These are phyloP conservation scores for Zaprionus inermis DNA, from an alignment of 1,140 invertebrate species.

Conservation along the genomic window DNA sequence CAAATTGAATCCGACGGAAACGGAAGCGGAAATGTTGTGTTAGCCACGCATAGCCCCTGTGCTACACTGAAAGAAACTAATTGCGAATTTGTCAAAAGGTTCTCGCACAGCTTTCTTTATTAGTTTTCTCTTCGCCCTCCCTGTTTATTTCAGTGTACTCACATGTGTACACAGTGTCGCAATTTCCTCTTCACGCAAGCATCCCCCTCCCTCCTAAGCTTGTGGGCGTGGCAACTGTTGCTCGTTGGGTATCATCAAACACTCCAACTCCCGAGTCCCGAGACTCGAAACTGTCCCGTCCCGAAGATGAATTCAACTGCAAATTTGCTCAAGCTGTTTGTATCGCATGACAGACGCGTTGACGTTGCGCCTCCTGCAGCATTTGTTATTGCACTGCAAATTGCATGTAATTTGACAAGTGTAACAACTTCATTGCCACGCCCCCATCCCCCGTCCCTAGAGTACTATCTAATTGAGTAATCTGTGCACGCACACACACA, in stretches of 20 bases:
- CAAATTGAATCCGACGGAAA: constrained; percentile 52
- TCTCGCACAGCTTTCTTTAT: background rate
- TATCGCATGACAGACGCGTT: constrained; percentile 14
- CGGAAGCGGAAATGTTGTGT: constrained; percentile 68
- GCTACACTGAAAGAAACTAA: background rate
- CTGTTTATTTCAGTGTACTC: background rate
- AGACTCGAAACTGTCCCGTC: constrained; percentile 15
- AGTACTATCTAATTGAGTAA: constrained; percentile 1
- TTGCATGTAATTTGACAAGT: constrained; percentile 66
- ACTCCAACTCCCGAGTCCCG: constrained; percentile 54
- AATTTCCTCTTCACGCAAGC: constrained; percentile 53
- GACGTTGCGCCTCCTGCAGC: constrained; percentile 13
- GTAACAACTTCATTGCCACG: constrained; percentile 17
- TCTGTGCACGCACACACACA: background rate
- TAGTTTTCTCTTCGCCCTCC: background rate
- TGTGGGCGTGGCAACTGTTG: constrained; percentile 43
- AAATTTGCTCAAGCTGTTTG: constrained; percentile 19
- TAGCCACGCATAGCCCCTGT: constrained; percentile 13
- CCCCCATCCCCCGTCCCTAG: background rate
- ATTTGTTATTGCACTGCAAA: constrained; percentile 42
- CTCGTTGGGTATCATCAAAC: constrained; percentile 59
- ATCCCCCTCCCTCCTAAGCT: constrained; percentile 39
- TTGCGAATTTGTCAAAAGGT: background rate
- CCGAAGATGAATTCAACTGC: constrained; percentile 5
- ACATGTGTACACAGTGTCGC: constrained; percentile 48